Conservation (phyloP, 2,888 invertebrate species). For the Sminthurinus aureus region DNA sequence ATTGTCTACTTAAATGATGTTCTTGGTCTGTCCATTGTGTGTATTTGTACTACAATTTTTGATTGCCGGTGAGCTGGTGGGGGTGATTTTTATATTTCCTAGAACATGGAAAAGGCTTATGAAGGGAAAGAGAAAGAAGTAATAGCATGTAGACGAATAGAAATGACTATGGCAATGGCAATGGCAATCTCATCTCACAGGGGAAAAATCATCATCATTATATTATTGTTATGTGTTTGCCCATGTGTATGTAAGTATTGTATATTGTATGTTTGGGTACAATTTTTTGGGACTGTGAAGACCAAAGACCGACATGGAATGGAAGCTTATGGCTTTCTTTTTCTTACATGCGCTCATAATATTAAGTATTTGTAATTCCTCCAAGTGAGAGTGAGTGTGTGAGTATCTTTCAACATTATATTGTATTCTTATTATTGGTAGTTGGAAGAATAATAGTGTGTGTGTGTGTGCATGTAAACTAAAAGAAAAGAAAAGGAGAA, state of each 20-base stretch:
- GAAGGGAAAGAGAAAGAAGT: background rate
- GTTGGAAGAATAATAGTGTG: background rate
- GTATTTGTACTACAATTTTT: conserved; percentile 18
- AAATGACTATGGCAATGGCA: background rate
- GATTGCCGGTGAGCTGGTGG: conserved; percentile 22
- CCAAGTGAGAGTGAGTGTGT: background rate
- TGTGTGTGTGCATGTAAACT: background rate
- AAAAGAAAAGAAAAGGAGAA: background rate
- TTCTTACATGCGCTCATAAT: background rate
- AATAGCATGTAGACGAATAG: background rate
- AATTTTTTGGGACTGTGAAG: background rate
- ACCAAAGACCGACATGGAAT: background rate
- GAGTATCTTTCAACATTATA: background rate
- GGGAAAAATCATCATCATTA: background rate
- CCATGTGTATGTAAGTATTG: no score
- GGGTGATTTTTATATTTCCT: conserved; percentile 52
- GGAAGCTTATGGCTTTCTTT: conserved; percentile 2
- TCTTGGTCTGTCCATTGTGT: conserved; percentile 3
- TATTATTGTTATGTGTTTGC: background rate
- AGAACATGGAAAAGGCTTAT: conserved; percentile 47
- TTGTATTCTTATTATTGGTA: background rate
- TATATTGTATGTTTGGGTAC: no score
- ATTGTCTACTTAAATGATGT: conserved; percentile 12
- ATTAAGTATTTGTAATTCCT: background rate
- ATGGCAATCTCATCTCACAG: background rate